Evolutionary conservation across 2,888 invertebrate genomes (phyloP), one percentile per base, ranked within the genome.

Genomic region (Papilio protenor): DNA sequence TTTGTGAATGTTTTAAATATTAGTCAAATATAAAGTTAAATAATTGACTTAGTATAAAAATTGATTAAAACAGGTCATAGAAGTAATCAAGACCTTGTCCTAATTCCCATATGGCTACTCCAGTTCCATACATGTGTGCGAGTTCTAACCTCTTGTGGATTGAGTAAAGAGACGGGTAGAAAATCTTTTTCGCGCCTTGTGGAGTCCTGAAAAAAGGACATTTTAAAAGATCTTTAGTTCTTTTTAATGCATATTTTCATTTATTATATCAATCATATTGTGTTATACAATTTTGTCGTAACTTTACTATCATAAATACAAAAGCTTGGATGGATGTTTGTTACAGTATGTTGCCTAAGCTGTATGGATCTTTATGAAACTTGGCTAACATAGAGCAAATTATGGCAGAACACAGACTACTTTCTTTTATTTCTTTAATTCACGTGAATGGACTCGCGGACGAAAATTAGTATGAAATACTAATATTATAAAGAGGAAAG

Each of bases 11-110:
- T 27, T 6, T 45, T 21, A 21, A 12, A 21, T 69, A 45, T 69
- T 69, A 21, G 14, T n/a, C n/a, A 55, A 55, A n/a, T 52, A 52
- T 52, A 27, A 2, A 27, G 27, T 14, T 59, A 47, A 69, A 85
- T 86, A 87, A 86, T 83, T 89, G 82, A 86, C 87, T 88, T 90
- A 90, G 85, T 93, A 93, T 92, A 90, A 92, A 91, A 90, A 83
- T 79, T 77, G 83, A 86, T 91, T 86, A 94, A 81, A 94, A 87
- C 82, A 94, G 87, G 95, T 99, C 99, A 90, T 98, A 99, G 91
- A 99, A 99, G 90, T 98, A 99, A 91, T 98, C 97, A 23, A 99
- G 94, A 33, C 99, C 99, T 92, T 99, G 99, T 0, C 99, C 99
- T n/a, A 99, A 92, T 89, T 99, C 99, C 99, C 99, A 99, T 84